Evolutionary conservation across 2,797 vertebrate species (phyloP), one percentile per base, ranked within the genome.

Genomic region (Catostomus latipinnis): DNA sequence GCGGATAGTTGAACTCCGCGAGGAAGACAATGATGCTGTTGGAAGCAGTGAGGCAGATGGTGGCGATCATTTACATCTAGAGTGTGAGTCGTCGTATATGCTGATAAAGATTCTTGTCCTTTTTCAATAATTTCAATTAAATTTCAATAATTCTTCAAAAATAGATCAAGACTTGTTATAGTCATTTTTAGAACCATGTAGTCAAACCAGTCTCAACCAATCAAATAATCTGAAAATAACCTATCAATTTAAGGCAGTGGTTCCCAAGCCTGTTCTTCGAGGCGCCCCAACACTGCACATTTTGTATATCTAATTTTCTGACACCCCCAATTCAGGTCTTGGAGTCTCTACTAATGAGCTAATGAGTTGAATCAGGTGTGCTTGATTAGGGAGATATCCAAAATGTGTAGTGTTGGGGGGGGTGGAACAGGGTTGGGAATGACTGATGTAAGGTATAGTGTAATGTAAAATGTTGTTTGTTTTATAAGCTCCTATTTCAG

Each of bases 1-100:
- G 91, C 96, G 98, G 90, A 97, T 99, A 79, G 96, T 96, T 71
- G 78, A 86, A 68, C 82, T 86, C 57, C 96, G 93, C 0, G 95
- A 96, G 85, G 95, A 96, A 18, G 90, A 96, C 58, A 96, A 94
- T 84, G 93, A 95, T 53, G 93, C 95, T 53, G 92, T 96, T 4
- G 95, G 96, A 81, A 95, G 96, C 10, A 94, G 98, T 6, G 95
- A 98, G 0, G 95, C 81, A 34, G 81, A 73, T 56, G 65, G 62
- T 66, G 63, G 62, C 34, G 65, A 74, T 63, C 83, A 81, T 60
- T 76, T 86, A 79, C 81, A 79, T 66, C 22, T 83, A 73, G 54
- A 84, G 1, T 11, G 85, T 86, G 81, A 86, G 78, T 56, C 34
- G 66, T 43, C 58, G 61, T 5, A 10, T 16, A 10, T 60, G 16